phyloP scores from a whole-genome alignment of 2,113 vertebrate species.

The Manacus vitellinus region DNA sequence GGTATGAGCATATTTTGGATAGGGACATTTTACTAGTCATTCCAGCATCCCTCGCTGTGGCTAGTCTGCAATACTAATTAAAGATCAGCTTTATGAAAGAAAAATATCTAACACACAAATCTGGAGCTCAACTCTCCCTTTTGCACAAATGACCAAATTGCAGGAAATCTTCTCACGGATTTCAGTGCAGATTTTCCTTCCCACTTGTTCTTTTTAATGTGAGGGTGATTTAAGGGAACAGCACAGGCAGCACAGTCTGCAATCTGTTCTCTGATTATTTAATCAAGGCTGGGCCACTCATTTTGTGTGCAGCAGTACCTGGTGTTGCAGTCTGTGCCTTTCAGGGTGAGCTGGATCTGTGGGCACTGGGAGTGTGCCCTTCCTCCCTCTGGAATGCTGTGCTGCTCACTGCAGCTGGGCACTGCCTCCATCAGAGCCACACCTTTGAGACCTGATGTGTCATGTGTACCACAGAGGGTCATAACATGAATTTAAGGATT shows the following conservation, averaged over 20 bases:
- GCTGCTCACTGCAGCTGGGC: not conserved
- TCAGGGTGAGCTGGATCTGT: not conserved
- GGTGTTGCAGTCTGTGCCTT: not conserved
- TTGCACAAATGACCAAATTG: not conserved
- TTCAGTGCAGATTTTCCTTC: conserved; percentile 10
- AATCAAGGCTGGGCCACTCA: not conserved
- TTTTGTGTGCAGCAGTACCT: not conserved
- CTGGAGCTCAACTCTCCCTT: not conserved
- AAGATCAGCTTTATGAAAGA: conserved; percentile 15
- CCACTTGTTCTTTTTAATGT: not conserved
- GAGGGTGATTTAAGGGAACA: not conserved
- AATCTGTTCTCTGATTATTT: not conserved
- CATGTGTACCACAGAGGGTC: not conserved
- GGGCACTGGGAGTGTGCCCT: not conserved
- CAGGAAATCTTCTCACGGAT: not conserved
- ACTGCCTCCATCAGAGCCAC: not conserved
- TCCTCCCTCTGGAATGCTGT: not conserved
- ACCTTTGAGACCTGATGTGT: not conserved
- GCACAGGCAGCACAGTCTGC: not conserved
- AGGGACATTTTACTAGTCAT: not conserved
- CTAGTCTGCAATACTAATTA: not conserved
- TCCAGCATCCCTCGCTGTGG: not conserved
- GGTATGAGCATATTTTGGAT: not conserved
- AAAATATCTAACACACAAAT: not conserved
- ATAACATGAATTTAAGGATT: not conserved